Evolutionary conservation across 2,888 invertebrate genomes (phyloP), one percentile per base, ranked within the genome.

Genomic region (Folsomia candida): DNA sequence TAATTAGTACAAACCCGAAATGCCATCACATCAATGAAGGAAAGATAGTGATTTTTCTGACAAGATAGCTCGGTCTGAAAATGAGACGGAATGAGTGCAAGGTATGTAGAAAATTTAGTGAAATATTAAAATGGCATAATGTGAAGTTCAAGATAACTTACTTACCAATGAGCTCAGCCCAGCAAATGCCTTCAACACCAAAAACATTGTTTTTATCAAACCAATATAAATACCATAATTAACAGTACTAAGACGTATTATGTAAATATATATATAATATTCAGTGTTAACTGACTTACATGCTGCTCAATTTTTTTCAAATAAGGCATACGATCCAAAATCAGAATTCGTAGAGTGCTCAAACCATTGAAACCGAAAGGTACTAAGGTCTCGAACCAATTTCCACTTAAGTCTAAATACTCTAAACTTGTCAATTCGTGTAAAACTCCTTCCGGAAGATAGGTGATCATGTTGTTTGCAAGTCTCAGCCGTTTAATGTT

Each of bases 401-500:
- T 79, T 59, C 74, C 79, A 47, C 73, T 74, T 58, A 79, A 65
- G 37, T 77, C 78, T 47, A 79, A 68, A 14, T 67, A 69, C 29
- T 67, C 69, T 25, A 79, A 29, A 20, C 70, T 64, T 4, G 11
- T 11, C 60, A 78, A 27, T 29, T 63, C 26, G 9, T 69, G 69
- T 57, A 76, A 73, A 0, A 70, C 67, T 3, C 63, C 71, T 26
- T 51, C 24, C 0, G 70, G 72, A 2, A 79, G 51, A 28, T 59
- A 75, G 11, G 64, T 64, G 22, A 79, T 72, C 22, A 60, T 26
- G 59, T 79, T 79, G 60, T 77, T 73, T 14, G 67, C 71, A 65
- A 79, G 68, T 25, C 24, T 69, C n/a, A 79, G 29, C 51, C 20
- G 71, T 59, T 72, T 78, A 51, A 79, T 27, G 57, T 76, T 71